Conservation (phyloP, 1,140 invertebrate genomes). For the Drosophila repleta region DNA sequence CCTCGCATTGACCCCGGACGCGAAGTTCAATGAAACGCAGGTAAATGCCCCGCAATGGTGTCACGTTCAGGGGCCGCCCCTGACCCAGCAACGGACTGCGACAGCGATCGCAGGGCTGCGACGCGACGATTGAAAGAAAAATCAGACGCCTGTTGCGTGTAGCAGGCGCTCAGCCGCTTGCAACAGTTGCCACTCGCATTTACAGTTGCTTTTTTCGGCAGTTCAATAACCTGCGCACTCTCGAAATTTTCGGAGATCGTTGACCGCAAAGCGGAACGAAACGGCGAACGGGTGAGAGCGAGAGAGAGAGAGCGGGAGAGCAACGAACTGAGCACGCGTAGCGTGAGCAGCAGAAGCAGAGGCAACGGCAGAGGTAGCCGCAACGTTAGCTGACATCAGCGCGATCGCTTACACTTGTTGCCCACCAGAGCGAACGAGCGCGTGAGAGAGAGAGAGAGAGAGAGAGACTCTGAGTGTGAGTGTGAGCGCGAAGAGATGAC, state of each 20-base stretch:
- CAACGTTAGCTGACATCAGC: conserved; percentile 21
- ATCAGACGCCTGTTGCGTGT: conserved; percentile 64
- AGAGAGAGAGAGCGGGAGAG: background rate
- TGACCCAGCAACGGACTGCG: conserved; percentile 49
- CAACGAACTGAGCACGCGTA: conserved; percentile 5
- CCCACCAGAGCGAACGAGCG: background rate
- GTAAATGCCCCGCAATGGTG: conserved; percentile 58
- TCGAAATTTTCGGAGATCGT: conserved; percentile 62
- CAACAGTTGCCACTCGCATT: conserved; percentile 4
- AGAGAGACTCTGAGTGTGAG: background rate
- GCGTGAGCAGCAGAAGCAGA: background rate
- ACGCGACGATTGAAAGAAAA: conserved; percentile 69
- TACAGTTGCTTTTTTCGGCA: conserved; percentile 51
- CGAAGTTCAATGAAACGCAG: conserved; percentile 61
- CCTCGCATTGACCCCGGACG: conserved; percentile 32
- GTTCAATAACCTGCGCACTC: conserved; percentile 50
- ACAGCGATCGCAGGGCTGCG: conserved; percentile 16
- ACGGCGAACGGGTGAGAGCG: background rate
- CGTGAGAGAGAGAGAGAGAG: too few relatives aligned
- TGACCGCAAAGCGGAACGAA: conserved; percentile 37
- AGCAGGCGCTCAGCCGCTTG: conserved; percentile 48
- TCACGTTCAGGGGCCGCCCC: conserved; percentile 73
- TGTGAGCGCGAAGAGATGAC: background rate
- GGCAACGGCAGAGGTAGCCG: background rate
- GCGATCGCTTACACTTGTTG: background rate